phyloP scores from a whole-genome alignment of 2,888 invertebrate species.

The Apoda limacodes region DNA sequence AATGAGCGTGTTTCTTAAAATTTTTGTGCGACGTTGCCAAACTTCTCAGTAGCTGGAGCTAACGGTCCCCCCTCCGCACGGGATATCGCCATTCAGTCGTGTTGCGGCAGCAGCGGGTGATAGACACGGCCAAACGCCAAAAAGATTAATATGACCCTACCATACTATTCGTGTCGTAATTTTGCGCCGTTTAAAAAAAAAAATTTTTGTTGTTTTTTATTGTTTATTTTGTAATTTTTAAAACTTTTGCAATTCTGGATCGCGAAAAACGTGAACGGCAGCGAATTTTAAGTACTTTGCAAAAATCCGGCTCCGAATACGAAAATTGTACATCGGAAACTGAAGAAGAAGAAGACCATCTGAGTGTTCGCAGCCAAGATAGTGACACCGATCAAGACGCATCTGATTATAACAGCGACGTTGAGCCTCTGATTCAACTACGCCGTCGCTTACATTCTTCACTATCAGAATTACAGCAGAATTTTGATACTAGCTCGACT shows the following conservation, averaged over 20 bases:
- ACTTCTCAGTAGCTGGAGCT: too few species aligned
- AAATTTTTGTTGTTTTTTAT: slow-evolving; percentile 5
- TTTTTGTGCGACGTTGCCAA: too few species aligned
- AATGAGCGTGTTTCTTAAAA: too few species aligned
- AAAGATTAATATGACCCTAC: too few species aligned
- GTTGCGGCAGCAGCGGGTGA: too few species aligned
- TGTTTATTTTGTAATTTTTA: slow-evolving; percentile 8
- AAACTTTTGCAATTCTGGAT: slow-evolving; percentile 7
- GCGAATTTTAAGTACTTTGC: slow-evolving; percentile 6
- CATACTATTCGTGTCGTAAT: too few species aligned
- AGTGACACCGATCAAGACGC: neutral
- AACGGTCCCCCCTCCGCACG: too few species aligned
- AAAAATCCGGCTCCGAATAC: slow-evolving; percentile 5
- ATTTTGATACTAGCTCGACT: neutral
- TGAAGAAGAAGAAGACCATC: slow-evolving; percentile 6
- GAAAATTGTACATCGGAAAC: slow-evolving; percentile 5
- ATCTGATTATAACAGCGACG: neutral
- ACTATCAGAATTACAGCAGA: neutral
- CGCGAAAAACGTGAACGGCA: slow-evolving; percentile 7
- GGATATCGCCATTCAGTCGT: too few species aligned
- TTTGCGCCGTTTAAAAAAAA: too few species aligned
- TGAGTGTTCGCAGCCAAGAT: slow-evolving; percentile 14
- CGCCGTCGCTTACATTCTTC: neutral
- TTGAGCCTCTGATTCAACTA: neutral
- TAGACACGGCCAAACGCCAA: too few species aligned